Percentiles rank a stretch among this genome's conserved stretches.
Evolutionary conservation across 2,888 invertebrate species (phyloP).

Genomic region (Aethes cnicana): DNA sequence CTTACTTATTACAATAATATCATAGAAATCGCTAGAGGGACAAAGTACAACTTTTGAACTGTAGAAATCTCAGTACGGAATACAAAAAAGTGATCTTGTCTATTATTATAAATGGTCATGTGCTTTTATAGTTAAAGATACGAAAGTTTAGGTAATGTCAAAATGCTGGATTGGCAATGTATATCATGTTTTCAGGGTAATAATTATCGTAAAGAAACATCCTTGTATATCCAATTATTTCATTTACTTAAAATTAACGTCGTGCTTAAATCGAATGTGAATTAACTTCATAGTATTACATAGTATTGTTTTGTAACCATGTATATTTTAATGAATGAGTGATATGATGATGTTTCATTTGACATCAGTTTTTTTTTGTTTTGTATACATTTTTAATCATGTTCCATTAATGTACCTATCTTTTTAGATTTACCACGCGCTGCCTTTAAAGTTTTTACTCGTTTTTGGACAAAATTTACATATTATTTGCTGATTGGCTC

Average conservation of each 20-base stretch:
- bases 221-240: background rate
- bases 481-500: conserved; percentile 35
- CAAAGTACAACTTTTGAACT: too few relatives aligned
- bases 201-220: background rate
- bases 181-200: conserved; percentile 2
- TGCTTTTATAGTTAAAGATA: background rate
- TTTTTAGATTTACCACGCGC: conserved; percentile 37
- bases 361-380: conserved; percentile 36
- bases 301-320: conserved; percentile 24
- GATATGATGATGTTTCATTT: conserved; percentile 9
- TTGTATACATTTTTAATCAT: conserved; percentile 35
- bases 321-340: conserved; percentile 23
- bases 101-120: background rate
- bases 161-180: too few relatives aligned
- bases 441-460: conserved; percentile 33
- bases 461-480: conserved; percentile 27
- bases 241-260: too few relatives aligned
- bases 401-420: too few relatives aligned
- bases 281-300: conserved; percentile 26
- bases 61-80: too few relatives aligned
- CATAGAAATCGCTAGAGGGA: too few relatives aligned
- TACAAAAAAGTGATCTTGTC: background rate
- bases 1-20: too few relatives aligned
- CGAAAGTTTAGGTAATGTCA: conserved; percentile 4
- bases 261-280: conserved; percentile 19